Base-by-base conservation (phyloP, 2,888 invertebrate genomes). In the Andrena marginata region DNA sequence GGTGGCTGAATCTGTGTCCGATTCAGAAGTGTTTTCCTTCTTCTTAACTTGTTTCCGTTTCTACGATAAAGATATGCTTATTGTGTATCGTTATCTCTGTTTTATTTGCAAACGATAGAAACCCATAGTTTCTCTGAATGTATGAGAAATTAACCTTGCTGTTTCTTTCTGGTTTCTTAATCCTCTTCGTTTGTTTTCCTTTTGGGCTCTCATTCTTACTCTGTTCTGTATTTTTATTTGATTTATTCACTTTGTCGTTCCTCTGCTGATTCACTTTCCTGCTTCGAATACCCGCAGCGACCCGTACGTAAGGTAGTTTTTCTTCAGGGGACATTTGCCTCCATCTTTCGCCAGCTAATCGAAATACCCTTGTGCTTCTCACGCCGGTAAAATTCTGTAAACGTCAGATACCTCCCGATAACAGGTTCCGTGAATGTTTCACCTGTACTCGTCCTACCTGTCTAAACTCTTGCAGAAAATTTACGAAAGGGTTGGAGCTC, bases 401-500 rank as follows among this genome's bases (percentile, higher is more conserved):
- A 49, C 33, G 16, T n/a, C 13, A 13, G 7, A 20, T 60, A 59
- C 7, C 8, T 10, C 6, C 1, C n/a, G 16, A 35, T 35, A 26
- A 1, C 2, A 2, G 26, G 33, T 35, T 0, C 23, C n/a, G 13
- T 0, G 49, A 35, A n/a, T 59, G 71, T 56, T 65, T 49, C 20
- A n/a, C 35, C 0, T 49, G 0, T 10, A 16, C 42, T 16, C 1
- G 48, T 59, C 35, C 63, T 84, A 92, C 93, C 89, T 89, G 74
- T 35, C 90, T 88, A 54, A 90, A 92, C 63, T 92, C 90, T 73
- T 90, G 89, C 68, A 92, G 84, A 77, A 92, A 93, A 82, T 93
- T 92, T n/a, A 92, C 54, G 71, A 92, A 93, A 26, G 93, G 89
- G 83, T 93, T 93, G 3, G 90, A 77, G 70, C 91, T 93, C 64